Evolutionary conservation across 2,113 vertebrate genomes (phyloP).

Genomic region (Zosterops hypoxanthus): DNA sequence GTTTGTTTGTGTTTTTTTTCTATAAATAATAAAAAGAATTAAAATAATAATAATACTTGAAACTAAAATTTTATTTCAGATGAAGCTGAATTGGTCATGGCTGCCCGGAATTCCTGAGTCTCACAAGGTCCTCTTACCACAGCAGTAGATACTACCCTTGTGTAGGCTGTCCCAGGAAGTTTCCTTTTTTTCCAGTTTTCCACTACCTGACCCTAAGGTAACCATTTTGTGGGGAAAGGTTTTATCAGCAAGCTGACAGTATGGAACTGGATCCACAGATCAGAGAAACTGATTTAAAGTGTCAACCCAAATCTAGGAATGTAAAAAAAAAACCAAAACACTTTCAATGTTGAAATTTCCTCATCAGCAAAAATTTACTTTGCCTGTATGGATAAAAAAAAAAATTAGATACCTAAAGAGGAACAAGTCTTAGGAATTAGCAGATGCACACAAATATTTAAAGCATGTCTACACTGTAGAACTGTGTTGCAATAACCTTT

Average conservation of each 20-base stretch:
- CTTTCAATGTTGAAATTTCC: neutral
- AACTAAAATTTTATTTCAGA: neutral
- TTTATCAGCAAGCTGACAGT: neutral
- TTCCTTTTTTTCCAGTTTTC: neutral
- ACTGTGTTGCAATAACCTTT: neutral
- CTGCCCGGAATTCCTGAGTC: neutral
- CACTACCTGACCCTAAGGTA: neutral
- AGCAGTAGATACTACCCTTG: neutral
- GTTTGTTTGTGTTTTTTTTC: neutral
- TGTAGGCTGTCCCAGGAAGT: neutral
- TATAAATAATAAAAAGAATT: neutral
- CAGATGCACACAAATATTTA: neutral
- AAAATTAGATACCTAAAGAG: neutral
- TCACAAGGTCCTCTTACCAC: neutral
- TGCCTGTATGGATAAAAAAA: neutral
- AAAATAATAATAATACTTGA: neutral
- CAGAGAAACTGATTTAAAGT: neutral
- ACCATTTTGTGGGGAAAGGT: neutral
- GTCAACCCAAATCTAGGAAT: neutral
- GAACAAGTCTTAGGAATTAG: neutral
- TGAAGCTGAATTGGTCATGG: neutral
- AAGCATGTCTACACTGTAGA: neutral
- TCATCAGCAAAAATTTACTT: neutral
- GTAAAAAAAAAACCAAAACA: neutral
- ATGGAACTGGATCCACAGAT: neutral